phyloP scores from a whole-genome alignment of 2,888 invertebrate species.

The Drosophila vallismaia region DNA sequence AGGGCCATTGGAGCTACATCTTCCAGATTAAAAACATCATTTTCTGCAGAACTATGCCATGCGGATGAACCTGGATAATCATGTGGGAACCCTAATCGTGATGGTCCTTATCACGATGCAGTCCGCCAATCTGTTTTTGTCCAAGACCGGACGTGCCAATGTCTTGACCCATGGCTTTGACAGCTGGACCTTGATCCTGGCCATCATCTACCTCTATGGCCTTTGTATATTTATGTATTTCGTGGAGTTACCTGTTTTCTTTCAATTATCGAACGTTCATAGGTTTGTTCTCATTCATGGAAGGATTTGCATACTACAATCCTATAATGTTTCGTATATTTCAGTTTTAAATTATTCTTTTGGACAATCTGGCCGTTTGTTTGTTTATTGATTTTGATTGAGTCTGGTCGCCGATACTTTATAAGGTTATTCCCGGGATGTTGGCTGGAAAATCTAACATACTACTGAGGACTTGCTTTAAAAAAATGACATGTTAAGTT shows the following conservation, averaged over 20 bases:
- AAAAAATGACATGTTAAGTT: background rate
- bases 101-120: slow-evolving; percentile 53
- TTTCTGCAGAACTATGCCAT: slow-evolving; percentile 31
- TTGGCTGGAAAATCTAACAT: slow-evolving; percentile 47
- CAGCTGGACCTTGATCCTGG: slow-evolving; percentile 35
- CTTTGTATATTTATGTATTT: background rate
- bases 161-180: slow-evolving; percentile 54
- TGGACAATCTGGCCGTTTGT: slow-evolving; percentile 31
- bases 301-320: too few species aligned
- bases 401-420: slow-evolving; percentile 42
- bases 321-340: background rate
- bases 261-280: slow-evolving; percentile 11
- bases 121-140: slow-evolving; percentile 45
- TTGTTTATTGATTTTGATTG: slow-evolving; percentile 29
- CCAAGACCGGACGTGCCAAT: slow-evolving; percentile 45
- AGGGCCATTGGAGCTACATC: background rate
- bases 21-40: background rate
- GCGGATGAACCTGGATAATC: slow-evolving; percentile 39
- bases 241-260: background rate
- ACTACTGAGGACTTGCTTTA: slow-evolving; percentile 9
- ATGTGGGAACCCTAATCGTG: slow-evolving; percentile 8
- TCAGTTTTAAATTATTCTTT: slow-evolving; percentile 32
- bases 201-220: slow-evolving; percentile 35
- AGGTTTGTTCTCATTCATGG: background rate
- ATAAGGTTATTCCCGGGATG: slow-evolving; percentile 42